phyloP scores from a whole-genome alignment of 2,888 invertebrate species.

The Hymenopus coronatus region DNA sequence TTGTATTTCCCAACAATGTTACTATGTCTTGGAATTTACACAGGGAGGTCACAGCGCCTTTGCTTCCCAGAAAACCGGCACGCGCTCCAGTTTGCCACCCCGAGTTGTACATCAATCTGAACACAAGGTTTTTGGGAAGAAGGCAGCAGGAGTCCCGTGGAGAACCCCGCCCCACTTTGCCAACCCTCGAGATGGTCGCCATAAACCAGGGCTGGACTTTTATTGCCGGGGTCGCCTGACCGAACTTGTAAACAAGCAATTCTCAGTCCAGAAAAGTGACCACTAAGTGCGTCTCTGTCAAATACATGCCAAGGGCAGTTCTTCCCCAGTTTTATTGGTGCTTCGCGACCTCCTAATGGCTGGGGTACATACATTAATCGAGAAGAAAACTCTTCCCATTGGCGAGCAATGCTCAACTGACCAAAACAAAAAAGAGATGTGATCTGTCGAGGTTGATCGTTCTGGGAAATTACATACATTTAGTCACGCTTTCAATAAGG shows the following conservation, averaged over 20 bases:
- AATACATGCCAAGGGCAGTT: neutral
- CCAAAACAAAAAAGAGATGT: neutral
- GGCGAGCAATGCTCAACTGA: neutral
- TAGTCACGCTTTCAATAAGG: neutral
- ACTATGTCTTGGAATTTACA: neutral
- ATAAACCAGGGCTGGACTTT: neutral
- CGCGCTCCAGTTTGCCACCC: neutral
- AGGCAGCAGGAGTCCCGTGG: neutral
- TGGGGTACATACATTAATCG: neutral
- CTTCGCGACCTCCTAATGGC: neutral
- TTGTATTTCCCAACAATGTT: too few relatives aligned
- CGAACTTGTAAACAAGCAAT: constrained; percentile 11
- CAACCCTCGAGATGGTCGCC: neutral
- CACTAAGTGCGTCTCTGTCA: neutral
- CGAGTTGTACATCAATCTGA: neutral
- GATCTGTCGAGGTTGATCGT: neutral
- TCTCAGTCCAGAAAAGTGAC: constrained; percentile 3
- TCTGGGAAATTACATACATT: neutral
- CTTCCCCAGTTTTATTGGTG: neutral
- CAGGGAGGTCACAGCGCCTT: neutral
- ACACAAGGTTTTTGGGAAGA: neutral
- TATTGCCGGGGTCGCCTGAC: neutral
- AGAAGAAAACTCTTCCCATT: neutral
- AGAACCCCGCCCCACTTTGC: neutral
- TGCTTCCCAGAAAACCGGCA: neutral